Conservation (phyloP, 1,140 invertebrate genomes). For the Diuraphis noxia region DNA sequence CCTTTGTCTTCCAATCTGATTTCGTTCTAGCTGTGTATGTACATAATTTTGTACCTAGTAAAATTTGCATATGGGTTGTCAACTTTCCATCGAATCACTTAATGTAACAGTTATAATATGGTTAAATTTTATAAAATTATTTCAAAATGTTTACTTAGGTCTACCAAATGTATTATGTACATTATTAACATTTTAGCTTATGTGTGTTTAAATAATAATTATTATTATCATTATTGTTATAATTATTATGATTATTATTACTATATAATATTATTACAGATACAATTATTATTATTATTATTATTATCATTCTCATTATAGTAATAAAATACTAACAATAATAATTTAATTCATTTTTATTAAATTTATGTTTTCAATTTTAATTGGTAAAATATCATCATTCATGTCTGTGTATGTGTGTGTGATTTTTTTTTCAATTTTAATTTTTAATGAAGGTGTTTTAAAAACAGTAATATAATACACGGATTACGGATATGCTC, state of each 20-base stretch:
- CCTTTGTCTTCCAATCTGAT: constrained; percentile 52
- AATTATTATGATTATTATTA: constrained; percentile 46
- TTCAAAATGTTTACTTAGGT: constrained; percentile 40
- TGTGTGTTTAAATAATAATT: constrained; percentile 48
- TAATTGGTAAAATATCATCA: constrained; percentile 31
- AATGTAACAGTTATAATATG: constrained; percentile 18
- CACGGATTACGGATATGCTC: background rate
- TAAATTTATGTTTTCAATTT: constrained; percentile 31
- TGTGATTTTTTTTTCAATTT: constrained; percentile 42
- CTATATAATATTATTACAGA: constrained; percentile 45
- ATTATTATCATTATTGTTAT: constrained; percentile 34
- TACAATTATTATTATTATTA: constrained; percentile 50
- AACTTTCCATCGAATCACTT: constrained; percentile 8
- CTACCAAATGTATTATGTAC: constrained; percentile 42
- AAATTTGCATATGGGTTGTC: constrained; percentile 18
- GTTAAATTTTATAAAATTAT: constrained; percentile 32
- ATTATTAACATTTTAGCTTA: constrained; percentile 36
- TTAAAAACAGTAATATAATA: constrained; percentile 36
- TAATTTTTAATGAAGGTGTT: constrained; percentile 23
- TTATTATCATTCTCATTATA: constrained; percentile 41
- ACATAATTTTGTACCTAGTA: constrained; percentile 40
- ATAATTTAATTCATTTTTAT: constrained; percentile 48
- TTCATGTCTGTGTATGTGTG: constrained; percentile 33
- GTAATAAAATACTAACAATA: constrained; percentile 26
- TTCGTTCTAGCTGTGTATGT: constrained; percentile 43